Evolutionary conservation across 2,113 vertebrate species (phyloP), one percentile per base, ranked within the genome.

Genomic region (Recurvirostra avosetta): DNA sequence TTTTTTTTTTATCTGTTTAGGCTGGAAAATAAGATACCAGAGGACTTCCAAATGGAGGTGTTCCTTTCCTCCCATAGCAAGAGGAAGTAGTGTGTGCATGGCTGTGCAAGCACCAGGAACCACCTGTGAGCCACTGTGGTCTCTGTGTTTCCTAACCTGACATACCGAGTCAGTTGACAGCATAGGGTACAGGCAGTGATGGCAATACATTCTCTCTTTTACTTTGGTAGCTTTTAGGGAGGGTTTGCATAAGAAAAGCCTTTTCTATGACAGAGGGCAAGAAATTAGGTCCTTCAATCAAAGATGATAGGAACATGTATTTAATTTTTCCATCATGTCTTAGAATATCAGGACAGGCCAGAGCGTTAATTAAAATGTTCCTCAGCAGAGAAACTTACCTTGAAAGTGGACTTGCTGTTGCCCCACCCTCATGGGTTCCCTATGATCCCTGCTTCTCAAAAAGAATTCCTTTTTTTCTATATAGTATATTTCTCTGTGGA

Each of bases 171-270:
- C 9, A 68, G 3, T 5, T 86, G 40, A 36, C 32, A 49, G 17
- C 58, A 67, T 56, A 67, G 29, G 53, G 12, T 47, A 26, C 70
- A 34, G 30, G 66, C 43, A 43, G 34, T 65, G 36, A 22, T n/a
- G 21, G 49, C 8, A 61, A 55, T 66, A 47, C 5, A 3, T 76
- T 45, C 8, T 22, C 18, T 55, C 9, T 79, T 66, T 40, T 52
- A 26, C 21, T 29, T 25, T 5, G 9, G 30, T 68, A 34, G 8
- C 63, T 89, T 55, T 61, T 56, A 43, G 8, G 49, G 49, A 56
- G 12, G 1, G 23, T 75, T 88, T 0, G 0, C 0, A 0, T 52
- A 13, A 86, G 22, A 86, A 77, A 66, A 70, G 8, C 3, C 1
- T 52, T 67, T 89, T 62, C 29, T 62, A 0, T 90, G 29, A 58